Conservation (phyloP, 2,797 vertebrate species). For the Chanos chanos region DNA sequence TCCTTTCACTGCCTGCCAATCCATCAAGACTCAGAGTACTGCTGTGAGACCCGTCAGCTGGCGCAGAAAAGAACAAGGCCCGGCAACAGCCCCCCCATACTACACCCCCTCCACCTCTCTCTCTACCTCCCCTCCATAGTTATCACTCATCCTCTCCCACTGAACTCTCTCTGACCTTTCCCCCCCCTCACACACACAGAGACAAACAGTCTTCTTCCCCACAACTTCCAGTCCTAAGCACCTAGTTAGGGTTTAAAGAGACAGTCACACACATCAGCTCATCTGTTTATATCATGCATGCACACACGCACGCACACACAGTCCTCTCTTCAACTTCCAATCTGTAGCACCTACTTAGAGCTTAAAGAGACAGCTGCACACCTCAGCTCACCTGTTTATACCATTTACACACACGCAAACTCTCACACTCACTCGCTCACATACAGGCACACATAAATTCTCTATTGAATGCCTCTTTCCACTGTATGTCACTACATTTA, state of each 20-base stretch:
- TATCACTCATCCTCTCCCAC: constrained; percentile 82
- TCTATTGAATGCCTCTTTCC: too few relatives aligned
- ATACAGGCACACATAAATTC: constrained; percentile 19
- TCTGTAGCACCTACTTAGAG: too few relatives aligned
- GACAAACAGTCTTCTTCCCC: constrained; percentile 63
- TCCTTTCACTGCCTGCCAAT: constrained; percentile 95
- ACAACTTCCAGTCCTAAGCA: constrained; percentile 73
- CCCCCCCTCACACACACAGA: too few relatives aligned
- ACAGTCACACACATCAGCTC: too few relatives aligned
- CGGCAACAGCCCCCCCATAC: constrained; percentile 79
- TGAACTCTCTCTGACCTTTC: constrained; percentile 95
- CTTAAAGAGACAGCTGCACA: constrained; percentile 51
- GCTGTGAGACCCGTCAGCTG: constrained; percentile 87
- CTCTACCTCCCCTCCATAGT: constrained; percentile 75
- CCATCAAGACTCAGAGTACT: constrained; percentile 91
- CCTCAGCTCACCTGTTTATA: not conserved
- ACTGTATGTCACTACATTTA: too few relatives aligned
- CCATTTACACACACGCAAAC: constrained; percentile 19
- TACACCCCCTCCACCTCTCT: too few relatives aligned
- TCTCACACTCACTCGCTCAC: constrained; percentile 37
- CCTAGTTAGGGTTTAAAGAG: constrained; percentile 57
- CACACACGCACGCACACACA: too few relatives aligned
- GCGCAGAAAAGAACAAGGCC: constrained; percentile 83
- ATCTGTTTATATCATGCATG: too few relatives aligned
- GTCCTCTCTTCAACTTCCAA: too few relatives aligned